Evolutionary conservation across 2,113 vertebrate genomes (phyloP).

Genomic region (Coptodon rendalli): DNA sequence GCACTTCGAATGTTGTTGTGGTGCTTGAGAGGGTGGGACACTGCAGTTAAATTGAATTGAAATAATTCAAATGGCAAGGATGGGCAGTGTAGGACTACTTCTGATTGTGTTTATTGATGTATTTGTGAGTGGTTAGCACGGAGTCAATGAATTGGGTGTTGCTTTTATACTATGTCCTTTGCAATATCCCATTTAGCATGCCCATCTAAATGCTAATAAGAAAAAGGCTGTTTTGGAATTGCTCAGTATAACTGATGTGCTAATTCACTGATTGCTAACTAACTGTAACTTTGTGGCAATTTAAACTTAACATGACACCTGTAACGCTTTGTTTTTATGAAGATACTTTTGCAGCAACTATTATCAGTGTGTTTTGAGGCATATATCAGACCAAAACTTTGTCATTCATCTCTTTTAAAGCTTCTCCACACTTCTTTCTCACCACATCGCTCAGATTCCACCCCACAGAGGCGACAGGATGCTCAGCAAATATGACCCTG

Average conservation of each 20-base stretch:
- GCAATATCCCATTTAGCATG: slow-evolving; percentile 60
- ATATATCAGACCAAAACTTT: neutral
- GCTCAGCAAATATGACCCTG: neutral
- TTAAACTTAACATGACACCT: slow-evolving; percentile 12
- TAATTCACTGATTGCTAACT: slow-evolving; percentile 57
- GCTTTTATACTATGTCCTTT: slow-evolving; percentile 59
- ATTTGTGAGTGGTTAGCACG: slow-evolving; percentile 56
- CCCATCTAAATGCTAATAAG: slow-evolving; percentile 74
- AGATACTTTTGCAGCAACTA: neutral
- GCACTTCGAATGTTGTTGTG: slow-evolving; percentile 51
- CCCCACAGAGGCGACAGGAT: neutral
- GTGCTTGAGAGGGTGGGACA: slow-evolving; percentile 47
- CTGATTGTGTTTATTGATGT: slow-evolving; percentile 65
- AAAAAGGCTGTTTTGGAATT: slow-evolving; percentile 45
- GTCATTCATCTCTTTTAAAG: neutral
- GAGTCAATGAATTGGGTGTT: slow-evolving; percentile 55
- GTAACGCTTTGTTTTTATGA: neutral
- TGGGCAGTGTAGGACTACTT: slow-evolving; percentile 40
- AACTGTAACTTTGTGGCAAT: slow-evolving; percentile 52
- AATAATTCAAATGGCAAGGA: slow-evolving; percentile 69
- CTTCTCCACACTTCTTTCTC: neutral
- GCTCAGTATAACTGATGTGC: slow-evolving; percentile 31
- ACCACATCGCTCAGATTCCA: neutral
- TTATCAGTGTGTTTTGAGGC: neutral
- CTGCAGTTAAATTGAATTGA: slow-evolving; percentile 71